Percentiles rank a stretch among this genome's conserved stretches.
Conservation (phyloP, 2,888 invertebrate genomes). For the Phaedon cochleariae region DNA sequence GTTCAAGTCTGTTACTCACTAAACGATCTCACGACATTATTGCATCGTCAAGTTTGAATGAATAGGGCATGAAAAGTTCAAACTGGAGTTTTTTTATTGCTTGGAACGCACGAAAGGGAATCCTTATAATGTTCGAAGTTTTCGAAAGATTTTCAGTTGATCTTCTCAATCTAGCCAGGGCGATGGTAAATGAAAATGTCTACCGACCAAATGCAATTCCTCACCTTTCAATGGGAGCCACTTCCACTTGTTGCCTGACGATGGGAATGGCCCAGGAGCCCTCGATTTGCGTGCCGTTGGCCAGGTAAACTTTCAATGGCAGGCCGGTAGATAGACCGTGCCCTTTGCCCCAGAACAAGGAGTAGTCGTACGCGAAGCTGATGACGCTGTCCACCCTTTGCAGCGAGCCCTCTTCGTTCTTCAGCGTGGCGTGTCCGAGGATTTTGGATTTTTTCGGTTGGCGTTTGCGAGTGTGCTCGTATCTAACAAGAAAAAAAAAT, state of each 20-base stretch:
- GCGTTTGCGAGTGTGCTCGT: conserved; percentile 59
- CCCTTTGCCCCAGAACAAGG: conserved; percentile 81
- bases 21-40: no score
- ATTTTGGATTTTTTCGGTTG: conserved; percentile 52
- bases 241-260: conserved; percentile 66
- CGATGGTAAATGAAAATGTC: no score
- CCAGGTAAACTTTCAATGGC: conserved; percentile 70
- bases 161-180: no score
- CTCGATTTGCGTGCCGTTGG: conserved; percentile 67
- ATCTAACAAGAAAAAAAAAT: conserved; percentile 44
- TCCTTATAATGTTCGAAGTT: no score
- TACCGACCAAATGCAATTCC: background rate
- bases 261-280: conserved; percentile 73
- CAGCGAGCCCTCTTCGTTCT: conserved; percentile 61
- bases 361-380: conserved; percentile 74
- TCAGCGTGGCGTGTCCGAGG: conserved; percentile 61
- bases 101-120: no score
- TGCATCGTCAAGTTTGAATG: no score
- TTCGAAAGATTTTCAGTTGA: no score
- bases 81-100: no score
- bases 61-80: no score
- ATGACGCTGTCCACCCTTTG: conserved; percentile 77
- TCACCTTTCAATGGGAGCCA: conserved; percentile 66
- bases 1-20: no score
- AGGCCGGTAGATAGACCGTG: conserved; percentile 77